Evolutionary conservation across 1,140 invertebrate genomes (phyloP), one percentile per base, ranked within the genome.

Genomic region (Telenomus remus): DNA sequence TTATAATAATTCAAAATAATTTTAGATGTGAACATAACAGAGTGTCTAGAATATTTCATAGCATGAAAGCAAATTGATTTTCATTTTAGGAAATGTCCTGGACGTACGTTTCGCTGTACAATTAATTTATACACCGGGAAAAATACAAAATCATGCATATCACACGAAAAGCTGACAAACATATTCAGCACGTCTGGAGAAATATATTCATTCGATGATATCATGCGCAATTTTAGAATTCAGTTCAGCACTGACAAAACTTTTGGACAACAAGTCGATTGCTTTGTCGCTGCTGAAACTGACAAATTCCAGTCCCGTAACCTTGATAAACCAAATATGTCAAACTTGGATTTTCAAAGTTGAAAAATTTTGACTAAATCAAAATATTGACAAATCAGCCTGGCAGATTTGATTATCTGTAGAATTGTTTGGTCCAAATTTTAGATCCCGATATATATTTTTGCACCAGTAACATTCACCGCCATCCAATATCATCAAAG

Each of bases 121-220:
- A 11, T 54, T 55, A 19, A 14, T 19, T 55, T 64, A 7, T 37
- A 27, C 19, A 27, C 19, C 19, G 19, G 19, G 0, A 48, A 34
- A 42, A n/a, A 55, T 48, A 55, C 61, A 64, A 64, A 64, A 48
- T 64, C 50, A 64, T 64, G 61, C 61, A 64, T 64, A 64, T 64
- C 61, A 64, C 61, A 39, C 14, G 51, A 61, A 27, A 51, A 51
- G 47, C 16, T 50, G 47, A 7, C 15, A 27, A 39, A 15, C 27
- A 11, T 49, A 33, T 50, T 34, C 34, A 57, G 47, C 55, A 47
- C 33, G 44, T 60, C 39, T 39, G 12, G 14, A n/a, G 48, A 48
- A 60, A 7, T n/a, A 35, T 33, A 49, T 59, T 48, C 13, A 49
- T 49, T 60, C 39, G n/a, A 39, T 39, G 37, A 11, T 39, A 11